Evolutionary conservation across 2,113 vertebrate genomes (phyloP).

Genomic region (Hiodon alosoides): DNA sequence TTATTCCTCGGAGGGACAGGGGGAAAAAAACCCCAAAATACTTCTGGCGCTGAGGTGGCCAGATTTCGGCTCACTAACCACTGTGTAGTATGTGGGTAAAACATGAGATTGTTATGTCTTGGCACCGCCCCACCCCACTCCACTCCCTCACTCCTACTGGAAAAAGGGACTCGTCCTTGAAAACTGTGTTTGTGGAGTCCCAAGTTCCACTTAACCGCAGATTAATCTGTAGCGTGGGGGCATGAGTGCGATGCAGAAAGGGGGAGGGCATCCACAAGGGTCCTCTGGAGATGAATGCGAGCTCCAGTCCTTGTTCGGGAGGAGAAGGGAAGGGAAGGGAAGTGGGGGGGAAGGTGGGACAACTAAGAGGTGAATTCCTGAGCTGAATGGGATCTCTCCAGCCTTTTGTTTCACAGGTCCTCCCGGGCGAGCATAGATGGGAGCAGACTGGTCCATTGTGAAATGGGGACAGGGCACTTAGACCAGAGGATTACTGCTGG

Average conservation of each 20-base stretch:
- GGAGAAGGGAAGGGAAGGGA: not conserved
- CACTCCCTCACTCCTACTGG: too few species aligned
- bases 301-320: slow-evolving; percentile 3
- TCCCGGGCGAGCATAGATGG: slow-evolving; percentile 47
- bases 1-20: slow-evolving; percentile 29
- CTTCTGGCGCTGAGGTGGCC: not conserved
- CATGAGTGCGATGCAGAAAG: not conserved
- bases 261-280: not conserved
- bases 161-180: too few species aligned
- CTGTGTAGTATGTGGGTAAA: not conserved
- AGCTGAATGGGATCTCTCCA: slow-evolving; percentile 42
- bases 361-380: slow-evolving; percentile 53
- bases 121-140: not conserved
- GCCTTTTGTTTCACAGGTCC: slow-evolving; percentile 47
- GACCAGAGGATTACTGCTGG: slow-evolving; percentile 44
- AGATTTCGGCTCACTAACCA: not conserved
- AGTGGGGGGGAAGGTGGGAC: slow-evolving; percentile 34
- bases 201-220: slow-evolving; percentile 42
- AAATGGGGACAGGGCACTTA: slow-evolving; percentile 9
- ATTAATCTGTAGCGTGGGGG: not conserved
- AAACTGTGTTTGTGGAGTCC: slow-evolving; percentile 25
- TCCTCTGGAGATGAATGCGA: slow-evolving; percentile 3
- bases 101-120: not conserved
- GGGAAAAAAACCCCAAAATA: slow-evolving; percentile 1
- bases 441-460: slow-evolving; percentile 25